These are phyloP conservation scores for Phrynosoma platyrhinos DNA, from an alignment of 2,113 vertebrate genomes.

Conservation along the genomic window DNA sequence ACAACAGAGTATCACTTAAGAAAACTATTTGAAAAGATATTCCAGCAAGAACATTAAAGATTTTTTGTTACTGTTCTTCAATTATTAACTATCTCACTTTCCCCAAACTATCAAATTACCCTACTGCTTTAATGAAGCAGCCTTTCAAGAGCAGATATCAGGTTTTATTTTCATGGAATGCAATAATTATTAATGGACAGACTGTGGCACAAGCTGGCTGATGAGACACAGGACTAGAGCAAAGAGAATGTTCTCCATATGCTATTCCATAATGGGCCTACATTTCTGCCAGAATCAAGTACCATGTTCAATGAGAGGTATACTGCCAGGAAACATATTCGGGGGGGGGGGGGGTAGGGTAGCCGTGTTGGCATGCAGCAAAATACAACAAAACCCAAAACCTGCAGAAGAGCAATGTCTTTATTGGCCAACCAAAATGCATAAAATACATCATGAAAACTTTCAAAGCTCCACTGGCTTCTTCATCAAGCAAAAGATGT, in stretches of 20 bases:
- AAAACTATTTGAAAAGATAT: conserved; percentile 37
- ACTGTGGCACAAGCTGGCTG: background rate
- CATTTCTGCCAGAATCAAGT: rapidly evolving
- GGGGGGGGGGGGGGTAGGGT: no score
- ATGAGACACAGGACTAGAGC: background rate
- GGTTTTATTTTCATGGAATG: conserved; percentile 2
- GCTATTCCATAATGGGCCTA: rapidly evolving
- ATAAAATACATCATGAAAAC: no score
- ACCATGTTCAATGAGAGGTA: no score
- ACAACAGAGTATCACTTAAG: conserved; percentile 39
- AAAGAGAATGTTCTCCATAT: background rate
- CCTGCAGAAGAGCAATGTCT: no score
- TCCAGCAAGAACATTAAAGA: conserved; percentile 35
- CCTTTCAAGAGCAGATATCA: conserved; percentile 2
- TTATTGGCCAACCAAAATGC: no score
- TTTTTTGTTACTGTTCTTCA: conserved; percentile 31
- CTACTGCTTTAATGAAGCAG: conserved; percentile 49
- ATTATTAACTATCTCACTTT: conserved; percentile 49
- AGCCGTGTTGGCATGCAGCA: no score
- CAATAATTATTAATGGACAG: background rate
- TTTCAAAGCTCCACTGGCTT: no score
- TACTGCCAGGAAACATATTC: no score
- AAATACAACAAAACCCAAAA: no score
- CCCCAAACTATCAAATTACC: conserved; percentile 45
- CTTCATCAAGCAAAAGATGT: no score